Evolutionary conservation across 2,797 vertebrate genomes (phyloP), one percentile per base, ranked within the genome.

Genomic region (Erpetoichthys calabaricus): DNA sequence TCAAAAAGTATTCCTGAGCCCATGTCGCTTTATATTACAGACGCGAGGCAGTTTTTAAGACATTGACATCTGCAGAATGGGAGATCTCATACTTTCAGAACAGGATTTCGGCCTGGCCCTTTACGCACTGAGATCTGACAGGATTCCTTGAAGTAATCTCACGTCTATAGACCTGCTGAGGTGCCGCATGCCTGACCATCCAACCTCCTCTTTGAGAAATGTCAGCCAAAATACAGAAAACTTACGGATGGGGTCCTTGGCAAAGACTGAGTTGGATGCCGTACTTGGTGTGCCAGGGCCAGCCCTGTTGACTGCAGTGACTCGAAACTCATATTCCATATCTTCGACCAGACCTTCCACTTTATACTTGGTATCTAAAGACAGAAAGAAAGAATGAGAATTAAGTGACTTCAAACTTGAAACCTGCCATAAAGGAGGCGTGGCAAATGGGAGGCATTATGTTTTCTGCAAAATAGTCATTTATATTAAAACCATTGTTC

Each of bases 321-420:
- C 71, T 59, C 7, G 9, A 66, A 85, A 82, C 69, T 88, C 76
- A 10, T 82, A 83, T 63, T 80, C 80, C 52, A 70, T 64, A 58
- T 71, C 78, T 10, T 81, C 72, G 59, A 80, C 67, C 63, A 86
- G 73, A 46, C 66, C 71, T 45, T 67, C 69, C 58, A 70, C 71
- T 55, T 66, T 70, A 56, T 62, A 75, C 60, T 67, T 76, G 43
- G 68, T 73, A 54, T 67, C 78, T 85, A 60, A 47, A 63, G 45
- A 47, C 44, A n/a, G 8, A n/a, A 9, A 25, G 8, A 25, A 7
- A 7, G 5, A 44, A 44, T 7, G 42, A 7, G 51, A 2, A n/a
- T 6, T n/a, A 53, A 25, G 25, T 25, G 25, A 25, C 25, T 25
- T 25, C 2, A 25, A 25, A 25, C 25, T 25, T 2, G 2, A 25